Evolutionary conservation across 2,888 invertebrate species (phyloP).

Genomic region (Salticus scenicus): DNA sequence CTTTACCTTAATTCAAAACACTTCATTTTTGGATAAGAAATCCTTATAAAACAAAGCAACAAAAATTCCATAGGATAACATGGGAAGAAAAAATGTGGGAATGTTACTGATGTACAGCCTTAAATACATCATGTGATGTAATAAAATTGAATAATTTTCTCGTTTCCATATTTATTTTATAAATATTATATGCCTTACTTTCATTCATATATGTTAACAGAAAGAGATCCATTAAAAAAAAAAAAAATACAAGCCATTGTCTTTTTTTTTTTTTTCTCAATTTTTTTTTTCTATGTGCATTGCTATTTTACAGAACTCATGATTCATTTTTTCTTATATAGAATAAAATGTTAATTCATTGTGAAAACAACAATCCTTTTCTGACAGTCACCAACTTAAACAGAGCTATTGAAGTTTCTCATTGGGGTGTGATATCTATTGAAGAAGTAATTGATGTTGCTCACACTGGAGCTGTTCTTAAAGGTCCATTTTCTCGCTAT

Average conservation of each 20-base stretch:
- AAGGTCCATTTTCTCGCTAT: constrained; percentile 94
- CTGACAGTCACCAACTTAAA: constrained; percentile 91
- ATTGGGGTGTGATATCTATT: constrained; percentile 99
- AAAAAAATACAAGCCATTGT: too few species aligned
- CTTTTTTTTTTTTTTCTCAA: too few species aligned
- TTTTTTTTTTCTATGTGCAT: background rate
- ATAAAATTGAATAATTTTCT: too few species aligned
- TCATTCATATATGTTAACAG: background rate
- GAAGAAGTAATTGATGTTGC: constrained; percentile 94
- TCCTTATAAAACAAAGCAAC: too few species aligned
- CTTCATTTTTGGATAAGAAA: too few species aligned
- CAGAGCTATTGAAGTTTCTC: constrained; percentile 94
- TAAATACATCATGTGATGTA: too few species aligned
- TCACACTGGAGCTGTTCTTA: constrained; percentile 94
- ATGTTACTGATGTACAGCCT: too few species aligned
- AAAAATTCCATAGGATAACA: too few species aligned
- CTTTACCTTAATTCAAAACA: too few species aligned
- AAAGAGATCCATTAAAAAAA: too few species aligned
- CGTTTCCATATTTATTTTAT: too few species aligned
- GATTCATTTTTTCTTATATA: constrained; percentile 72
- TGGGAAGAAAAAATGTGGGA: too few species aligned
- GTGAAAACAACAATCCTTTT: constrained; percentile 97
- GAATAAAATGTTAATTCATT: constrained; percentile 87
- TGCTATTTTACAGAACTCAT: background rate
- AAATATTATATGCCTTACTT: background rate